phyloP scores from a whole-genome alignment of 2,888 invertebrate species.

The Bombylius major region DNA sequence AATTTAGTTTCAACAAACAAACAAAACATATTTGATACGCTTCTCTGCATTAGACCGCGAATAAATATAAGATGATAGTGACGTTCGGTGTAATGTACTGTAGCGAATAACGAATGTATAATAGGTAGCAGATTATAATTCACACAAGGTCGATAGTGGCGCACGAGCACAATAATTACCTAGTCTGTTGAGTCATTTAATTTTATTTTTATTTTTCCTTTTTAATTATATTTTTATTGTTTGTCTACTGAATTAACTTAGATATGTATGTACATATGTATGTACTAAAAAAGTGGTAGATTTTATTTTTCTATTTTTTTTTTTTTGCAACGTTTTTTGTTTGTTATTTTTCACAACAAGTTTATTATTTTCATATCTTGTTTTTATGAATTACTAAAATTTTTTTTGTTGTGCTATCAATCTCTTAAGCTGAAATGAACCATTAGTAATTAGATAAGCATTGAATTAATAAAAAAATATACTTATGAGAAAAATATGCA shows the following conservation, averaged over 20 bases:
- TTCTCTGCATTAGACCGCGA: neutral
- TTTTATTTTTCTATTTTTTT: too few species aligned
- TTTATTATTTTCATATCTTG: too few species aligned
- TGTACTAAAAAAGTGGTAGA: neutral
- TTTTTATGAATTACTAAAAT: too few species aligned
- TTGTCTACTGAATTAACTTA: neutral
- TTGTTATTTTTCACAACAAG: neutral
- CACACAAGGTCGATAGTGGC: neutral
- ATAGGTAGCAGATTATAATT: neutral
- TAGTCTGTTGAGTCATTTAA: neutral
- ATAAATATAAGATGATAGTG: neutral
- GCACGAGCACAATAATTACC: neutral
- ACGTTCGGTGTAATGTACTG: too few species aligned
- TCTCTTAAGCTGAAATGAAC: too few species aligned
- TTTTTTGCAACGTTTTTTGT: too few species aligned
- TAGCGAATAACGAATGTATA: neutral
- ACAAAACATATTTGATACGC: neutral
- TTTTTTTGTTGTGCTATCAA: too few species aligned
- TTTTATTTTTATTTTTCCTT: neutral
- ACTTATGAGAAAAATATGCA: too few species aligned
- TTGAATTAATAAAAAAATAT: too few species aligned
- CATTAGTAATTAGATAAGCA: too few species aligned
- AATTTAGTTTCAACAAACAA: too few species aligned
- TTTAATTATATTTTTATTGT: neutral
- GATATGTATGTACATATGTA: neutral